Evolutionary conservation across 2,113 vertebrate species (phyloP).

Genomic region (Hemichromis elongatus): DNA sequence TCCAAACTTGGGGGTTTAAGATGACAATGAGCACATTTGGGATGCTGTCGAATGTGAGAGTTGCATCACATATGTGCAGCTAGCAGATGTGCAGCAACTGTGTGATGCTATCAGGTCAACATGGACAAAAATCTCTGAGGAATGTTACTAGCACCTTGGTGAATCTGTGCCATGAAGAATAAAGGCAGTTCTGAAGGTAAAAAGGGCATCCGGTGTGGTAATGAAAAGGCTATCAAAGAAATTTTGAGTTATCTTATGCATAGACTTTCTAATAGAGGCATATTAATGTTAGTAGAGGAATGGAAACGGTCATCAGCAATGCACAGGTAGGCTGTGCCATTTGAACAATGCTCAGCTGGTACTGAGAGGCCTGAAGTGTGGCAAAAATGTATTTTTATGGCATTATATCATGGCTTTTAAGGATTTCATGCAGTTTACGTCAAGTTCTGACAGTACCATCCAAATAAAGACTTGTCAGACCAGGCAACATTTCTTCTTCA

Average conservation of each 20-base stretch:
- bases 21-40: not conserved
- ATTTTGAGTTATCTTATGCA: not conserved
- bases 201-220: rapidly evolving
- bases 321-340: not conserved
- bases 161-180: not conserved
- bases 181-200: not conserved
- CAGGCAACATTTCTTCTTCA: not conserved
- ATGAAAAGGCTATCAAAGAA: not conserved
- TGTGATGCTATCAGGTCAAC: not conserved
- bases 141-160: not conserved
- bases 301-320: not conserved
- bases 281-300: not conserved
- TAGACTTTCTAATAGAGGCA: not conserved
- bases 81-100: not conserved
- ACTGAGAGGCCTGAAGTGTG: not conserved
- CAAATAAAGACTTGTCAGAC: not conserved
- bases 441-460: not conserved
- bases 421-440: not conserved
- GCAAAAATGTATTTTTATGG: not conserved
- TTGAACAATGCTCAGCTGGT: not conserved
- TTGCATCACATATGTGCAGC: not conserved
- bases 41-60: not conserved
- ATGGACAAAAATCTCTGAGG: not conserved
- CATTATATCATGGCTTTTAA: not conserved
- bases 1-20: not conserved